Conservation (phyloP, 2,888 invertebrate genomes). For the Prenolepis imparis region DNA sequence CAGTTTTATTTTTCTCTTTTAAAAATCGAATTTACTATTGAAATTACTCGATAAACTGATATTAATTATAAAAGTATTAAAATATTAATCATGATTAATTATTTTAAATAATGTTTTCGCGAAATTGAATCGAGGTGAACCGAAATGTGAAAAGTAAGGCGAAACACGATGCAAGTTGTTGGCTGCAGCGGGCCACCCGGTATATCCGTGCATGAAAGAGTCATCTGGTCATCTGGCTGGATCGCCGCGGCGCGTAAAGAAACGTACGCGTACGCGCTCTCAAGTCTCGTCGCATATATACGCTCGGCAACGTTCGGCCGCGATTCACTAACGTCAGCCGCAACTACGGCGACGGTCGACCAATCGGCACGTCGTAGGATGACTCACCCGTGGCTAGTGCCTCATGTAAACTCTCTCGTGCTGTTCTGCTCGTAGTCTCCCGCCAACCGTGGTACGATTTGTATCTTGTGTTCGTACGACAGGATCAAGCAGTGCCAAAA, state of each 20-base stretch:
- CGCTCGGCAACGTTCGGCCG: slow-evolving; percentile 68
- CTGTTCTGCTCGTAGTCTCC: slow-evolving; percentile 76
- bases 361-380: slow-evolving; percentile 75
- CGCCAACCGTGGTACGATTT: slow-evolving; percentile 66
- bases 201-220: slow-evolving; percentile 44
- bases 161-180: not conserved
- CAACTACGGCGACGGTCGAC: slow-evolving; percentile 71
- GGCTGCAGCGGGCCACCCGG: slow-evolving; percentile 10
- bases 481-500: not conserved
- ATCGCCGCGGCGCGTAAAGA: slow-evolving; percentile 41
- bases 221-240: too few species aligned
- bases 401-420: slow-evolving; percentile 82
- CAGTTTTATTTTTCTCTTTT: not conserved
- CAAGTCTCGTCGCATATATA: slow-evolving; percentile 46
- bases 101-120: not conserved
- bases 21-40: not conserved
- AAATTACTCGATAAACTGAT: not conserved
- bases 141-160: not conserved
- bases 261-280: slow-evolving; percentile 55
- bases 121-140: not conserved
- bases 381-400: slow-evolving; percentile 78
- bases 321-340: slow-evolving; percentile 77
- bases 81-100: too few species aligned
- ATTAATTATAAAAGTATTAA: too few species aligned
- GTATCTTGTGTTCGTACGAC: not conserved